Evolutionary conservation across 2,113 vertebrate species (phyloP), one percentile per base, ranked within the genome.

Genomic region (Colossoma macropomum): DNA sequence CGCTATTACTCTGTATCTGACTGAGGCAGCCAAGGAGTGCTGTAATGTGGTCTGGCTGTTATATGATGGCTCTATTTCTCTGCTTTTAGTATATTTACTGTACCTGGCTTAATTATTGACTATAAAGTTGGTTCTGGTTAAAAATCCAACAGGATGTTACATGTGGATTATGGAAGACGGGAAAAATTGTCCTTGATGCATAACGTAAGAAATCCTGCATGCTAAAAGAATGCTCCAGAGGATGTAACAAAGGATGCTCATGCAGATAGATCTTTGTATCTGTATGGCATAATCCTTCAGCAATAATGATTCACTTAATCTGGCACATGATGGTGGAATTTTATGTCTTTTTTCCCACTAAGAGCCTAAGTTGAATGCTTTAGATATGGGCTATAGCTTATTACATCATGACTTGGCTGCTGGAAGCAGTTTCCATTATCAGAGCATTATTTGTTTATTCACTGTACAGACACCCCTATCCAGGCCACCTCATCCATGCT

Each of bases 361-460:
- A 21, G 66, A 2, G n/a, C 23, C 23, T 50, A 15, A 60, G 19
- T 71, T 63, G 41, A 30, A 63, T 68, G 28, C 73, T 48, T 77
- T 45, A 23, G 45, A 66, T 72, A 82, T 68, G 34, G 34, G 23
- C 68, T 45, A 17, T 45, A 71, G 21, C 68, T 41, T 69, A 54
- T 76, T 76, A 54, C 79, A 81, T 74, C 41, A 71, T 74, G 21
- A 34, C 16, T n/a, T 32, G 59, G 27, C 56, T 59, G 34, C 52
- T 73, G 74, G 60, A 66, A 34, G 34, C 72, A 66, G 48, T 82
- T 81, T 75, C 68, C 34, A 66, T 74, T 71, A 81, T 66, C 45
- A 66, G 54, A 48, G 72, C 6, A 34, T 73, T 78, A 45, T 66
- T 77, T 82, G 70, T 85, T 76, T 69, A 52, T 86, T 82, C 74